phyloP scores from a whole-genome alignment of 1,140 invertebrate genomes.

The Scaptodrosophila lebanonensis region DNA sequence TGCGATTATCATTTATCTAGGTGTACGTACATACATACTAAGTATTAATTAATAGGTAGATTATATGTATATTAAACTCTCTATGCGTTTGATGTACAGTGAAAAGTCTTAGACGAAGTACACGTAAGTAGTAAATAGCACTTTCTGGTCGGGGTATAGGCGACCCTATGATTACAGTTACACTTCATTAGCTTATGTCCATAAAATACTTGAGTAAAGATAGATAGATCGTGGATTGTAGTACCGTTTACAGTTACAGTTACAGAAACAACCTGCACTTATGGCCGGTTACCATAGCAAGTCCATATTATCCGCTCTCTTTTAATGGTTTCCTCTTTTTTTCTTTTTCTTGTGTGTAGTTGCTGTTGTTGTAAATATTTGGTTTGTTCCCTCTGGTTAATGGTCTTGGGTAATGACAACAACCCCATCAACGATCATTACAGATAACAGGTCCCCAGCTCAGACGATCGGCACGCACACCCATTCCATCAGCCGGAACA shows the following conservation, averaged over 20 bases:
- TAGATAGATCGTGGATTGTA: constrained; percentile 56
- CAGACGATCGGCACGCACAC: constrained; percentile 71
- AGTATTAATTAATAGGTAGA: no score
- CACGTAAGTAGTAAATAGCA: no score
- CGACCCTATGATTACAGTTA: constrained; percentile 20
- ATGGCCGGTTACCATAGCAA: no score
- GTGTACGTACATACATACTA: no score
- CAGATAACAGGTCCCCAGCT: constrained; percentile 21
- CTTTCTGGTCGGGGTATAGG: constrained; percentile 50
- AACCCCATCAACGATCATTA: constrained; percentile 18
- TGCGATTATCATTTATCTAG: no score
- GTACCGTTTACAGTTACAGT: no score
- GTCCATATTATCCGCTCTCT: no score
- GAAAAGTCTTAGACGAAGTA: constrained; percentile 66
- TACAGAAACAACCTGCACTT: no score
- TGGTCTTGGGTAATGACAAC: constrained; percentile 40
- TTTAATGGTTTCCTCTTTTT: constrained; percentile 44
- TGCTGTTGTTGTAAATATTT: background rate
- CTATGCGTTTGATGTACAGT: constrained; percentile 50
- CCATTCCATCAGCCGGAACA: constrained; percentile 74
- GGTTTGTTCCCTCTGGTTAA: constrained; percentile 37
- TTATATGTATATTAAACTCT: constrained; percentile 46
- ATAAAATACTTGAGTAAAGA: constrained; percentile 74
- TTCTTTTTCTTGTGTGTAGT: constrained; percentile 8
- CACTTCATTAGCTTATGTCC: constrained; percentile 43